These are phyloP conservation scores for Bolborhynchus lineola DNA, from an alignment of 2,113 vertebrate species.

Conservation along the genomic window DNA sequence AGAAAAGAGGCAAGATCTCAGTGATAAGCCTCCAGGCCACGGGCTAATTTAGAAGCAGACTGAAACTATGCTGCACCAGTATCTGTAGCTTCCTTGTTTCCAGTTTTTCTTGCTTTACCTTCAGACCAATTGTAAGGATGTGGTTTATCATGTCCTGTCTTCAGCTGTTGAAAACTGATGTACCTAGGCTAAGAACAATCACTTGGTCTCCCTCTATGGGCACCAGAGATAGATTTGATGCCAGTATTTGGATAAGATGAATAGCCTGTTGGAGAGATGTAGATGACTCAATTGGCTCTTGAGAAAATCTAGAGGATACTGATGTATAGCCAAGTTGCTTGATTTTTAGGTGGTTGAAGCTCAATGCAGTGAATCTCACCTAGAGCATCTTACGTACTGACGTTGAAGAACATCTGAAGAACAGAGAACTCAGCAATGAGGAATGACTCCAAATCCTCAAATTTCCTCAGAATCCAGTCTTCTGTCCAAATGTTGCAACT, in stretches of 20 bases:
- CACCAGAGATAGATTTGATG: neutral
- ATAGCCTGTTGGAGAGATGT: neutral
- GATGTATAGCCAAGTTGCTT: neutral
- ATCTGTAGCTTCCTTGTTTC: neutral
- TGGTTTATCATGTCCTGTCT: neutral
- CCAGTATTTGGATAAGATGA: neutral
- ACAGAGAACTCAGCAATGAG: neutral
- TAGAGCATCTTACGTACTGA: neutral
- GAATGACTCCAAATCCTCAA: rapidly evolving
- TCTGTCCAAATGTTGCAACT: neutral
- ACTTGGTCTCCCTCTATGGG: neutral
- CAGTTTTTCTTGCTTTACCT: neutral
- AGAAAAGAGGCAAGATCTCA: neutral
- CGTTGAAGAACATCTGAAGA: neutral
- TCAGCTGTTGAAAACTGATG: neutral
- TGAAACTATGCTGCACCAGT: neutral
- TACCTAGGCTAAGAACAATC: neutral
- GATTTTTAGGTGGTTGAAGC: neutral
- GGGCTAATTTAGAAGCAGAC: neutral
- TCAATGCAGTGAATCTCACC: neutral
- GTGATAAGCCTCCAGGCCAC: neutral
- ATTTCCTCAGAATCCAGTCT: neutral
- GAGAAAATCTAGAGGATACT: neutral
- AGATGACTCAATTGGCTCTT: neutral
- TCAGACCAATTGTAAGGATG: neutral